Conservation (phyloP, 2,888 invertebrate species). For the Aphelenchoides bicaudatus region DNA sequence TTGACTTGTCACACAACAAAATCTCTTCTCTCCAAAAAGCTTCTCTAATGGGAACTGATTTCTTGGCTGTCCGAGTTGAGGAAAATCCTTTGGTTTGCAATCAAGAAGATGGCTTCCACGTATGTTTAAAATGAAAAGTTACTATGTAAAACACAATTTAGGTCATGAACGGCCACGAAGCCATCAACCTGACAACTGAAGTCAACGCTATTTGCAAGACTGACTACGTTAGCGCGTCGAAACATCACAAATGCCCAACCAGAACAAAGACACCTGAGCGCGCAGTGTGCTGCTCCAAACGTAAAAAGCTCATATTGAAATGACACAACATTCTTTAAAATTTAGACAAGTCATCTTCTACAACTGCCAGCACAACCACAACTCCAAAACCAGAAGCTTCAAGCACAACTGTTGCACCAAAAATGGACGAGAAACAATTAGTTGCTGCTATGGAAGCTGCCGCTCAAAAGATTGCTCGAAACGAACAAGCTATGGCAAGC, state of each 20-base stretch:
- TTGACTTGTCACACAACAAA: constrained; percentile 80
- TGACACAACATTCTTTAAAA: not conserved
- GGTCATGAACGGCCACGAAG: constrained; percentile 57
- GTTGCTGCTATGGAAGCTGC: constrained; percentile 20
- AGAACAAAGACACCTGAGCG: constrained; percentile 34
- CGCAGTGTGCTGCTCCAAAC: constrained; percentile 41
- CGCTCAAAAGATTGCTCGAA: constrained; percentile 4
- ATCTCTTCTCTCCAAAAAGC: constrained; percentile 48
- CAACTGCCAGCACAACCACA: constrained; percentile 17
- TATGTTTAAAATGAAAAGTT: too few relatives aligned
- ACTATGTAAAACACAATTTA: too few relatives aligned
- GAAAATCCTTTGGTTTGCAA: constrained; percentile 61
- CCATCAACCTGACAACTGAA: constrained; percentile 58
- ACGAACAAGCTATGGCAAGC: constrained; percentile 14
- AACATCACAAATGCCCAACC: constrained; percentile 51
- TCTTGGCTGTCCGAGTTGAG: constrained; percentile 55
- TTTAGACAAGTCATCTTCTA: not conserved
- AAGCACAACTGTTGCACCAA: not conserved
- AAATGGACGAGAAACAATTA: constrained; percentile 5
- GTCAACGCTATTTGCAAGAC: constrained; percentile 54
- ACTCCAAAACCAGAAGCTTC: not conserved
- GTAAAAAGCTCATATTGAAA: not conserved
- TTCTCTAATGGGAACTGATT: constrained; percentile 51
- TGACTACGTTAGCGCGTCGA: constrained; percentile 40
- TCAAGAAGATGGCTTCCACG: constrained; percentile 59